Conservation (phyloP, 2,113 vertebrate species). For the Etheostoma spectabile region DNA sequence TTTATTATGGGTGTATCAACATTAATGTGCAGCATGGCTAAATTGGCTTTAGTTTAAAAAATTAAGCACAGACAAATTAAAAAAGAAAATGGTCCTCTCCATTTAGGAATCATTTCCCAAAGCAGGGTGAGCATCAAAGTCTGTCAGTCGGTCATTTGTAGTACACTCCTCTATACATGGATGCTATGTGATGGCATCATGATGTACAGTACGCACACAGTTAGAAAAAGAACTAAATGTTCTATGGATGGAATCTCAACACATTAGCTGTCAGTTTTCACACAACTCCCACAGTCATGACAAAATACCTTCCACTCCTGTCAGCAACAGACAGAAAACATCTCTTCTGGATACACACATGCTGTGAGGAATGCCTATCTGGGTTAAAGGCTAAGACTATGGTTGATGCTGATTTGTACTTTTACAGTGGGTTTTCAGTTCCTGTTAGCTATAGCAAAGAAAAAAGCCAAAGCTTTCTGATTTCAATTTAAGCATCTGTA, state of each 20-base stretch:
- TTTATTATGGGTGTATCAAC: neutral
- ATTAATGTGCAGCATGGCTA: neutral
- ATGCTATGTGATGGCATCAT: neutral
- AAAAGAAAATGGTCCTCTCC: neutral
- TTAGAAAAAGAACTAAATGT: neutral
- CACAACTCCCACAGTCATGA: neutral
- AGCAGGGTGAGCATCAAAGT: neutral
- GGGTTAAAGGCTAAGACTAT: neutral
- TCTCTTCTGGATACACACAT: neutral
- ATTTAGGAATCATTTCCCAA: neutral
- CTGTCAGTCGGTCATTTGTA: neutral
- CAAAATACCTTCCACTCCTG: neutral
- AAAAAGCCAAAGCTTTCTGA: neutral
- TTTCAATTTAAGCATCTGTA: no score
- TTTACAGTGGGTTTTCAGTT: neutral
- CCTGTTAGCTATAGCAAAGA: neutral
- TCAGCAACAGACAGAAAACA: neutral
- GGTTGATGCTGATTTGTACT: neutral
- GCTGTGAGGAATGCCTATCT: neutral
- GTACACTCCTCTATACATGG: neutral
- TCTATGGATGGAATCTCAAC: neutral
- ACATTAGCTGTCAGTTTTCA: conserved; percentile 10
- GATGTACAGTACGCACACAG: neutral
- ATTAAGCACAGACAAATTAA: neutral
- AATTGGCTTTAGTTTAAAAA: neutral